A percentile compares a stretch with the other conserved stretches of the same genome.
These are phyloP conservation scores for Mesocentrotus franciscanus DNA, from an alignment of 53 echinoderm and acorn worm species.

Conservation along the genomic window DNA sequence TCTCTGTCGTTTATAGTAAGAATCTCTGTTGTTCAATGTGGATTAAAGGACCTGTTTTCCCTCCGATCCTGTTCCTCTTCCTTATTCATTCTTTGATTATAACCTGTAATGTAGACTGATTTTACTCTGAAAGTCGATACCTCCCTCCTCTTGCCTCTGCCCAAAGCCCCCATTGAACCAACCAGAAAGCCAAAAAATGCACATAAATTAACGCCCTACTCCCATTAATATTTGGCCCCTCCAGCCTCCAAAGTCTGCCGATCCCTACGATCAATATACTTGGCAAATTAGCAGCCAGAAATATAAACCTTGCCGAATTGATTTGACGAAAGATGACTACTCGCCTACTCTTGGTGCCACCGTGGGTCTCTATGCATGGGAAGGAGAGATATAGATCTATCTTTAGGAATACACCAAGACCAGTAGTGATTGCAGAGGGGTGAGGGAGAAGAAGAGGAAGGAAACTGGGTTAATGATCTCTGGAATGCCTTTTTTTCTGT, in stretches of 20 bases:
- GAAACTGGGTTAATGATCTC: slow-evolving; percentile 27
- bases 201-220: slow-evolving; percentile 40
- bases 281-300: slow-evolving; percentile 50
- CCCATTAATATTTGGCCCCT: slow-evolving; percentile 38
- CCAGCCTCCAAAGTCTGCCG: slow-evolving; percentile 24
- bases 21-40: not conserved
- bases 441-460: not conserved
- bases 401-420: not conserved
- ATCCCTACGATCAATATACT: slow-evolving; percentile 44
- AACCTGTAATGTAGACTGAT: not conserved
- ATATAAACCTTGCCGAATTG: slow-evolving; percentile 46
- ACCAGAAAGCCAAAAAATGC: slow-evolving; percentile 24
- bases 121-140: not conserved
- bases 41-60: not conserved
- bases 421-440: slow-evolving; percentile 25
- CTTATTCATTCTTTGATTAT: not conserved
- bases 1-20: not conserved
- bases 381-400: slow-evolving; percentile 11
- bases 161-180: slow-evolving; percentile 1
- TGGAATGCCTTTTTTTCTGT: not conserved
- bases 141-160: not conserved
- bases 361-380: not conserved
- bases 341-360: not conserved
- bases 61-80: not conserved
- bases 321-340: slow-evolving; percentile 53